Percentiles rank a stretch among this genome's conserved stretches.
Evolutionary conservation across 1,140 invertebrate species (phyloP).

Genomic region (Pogonognathellus flavescens): DNA sequence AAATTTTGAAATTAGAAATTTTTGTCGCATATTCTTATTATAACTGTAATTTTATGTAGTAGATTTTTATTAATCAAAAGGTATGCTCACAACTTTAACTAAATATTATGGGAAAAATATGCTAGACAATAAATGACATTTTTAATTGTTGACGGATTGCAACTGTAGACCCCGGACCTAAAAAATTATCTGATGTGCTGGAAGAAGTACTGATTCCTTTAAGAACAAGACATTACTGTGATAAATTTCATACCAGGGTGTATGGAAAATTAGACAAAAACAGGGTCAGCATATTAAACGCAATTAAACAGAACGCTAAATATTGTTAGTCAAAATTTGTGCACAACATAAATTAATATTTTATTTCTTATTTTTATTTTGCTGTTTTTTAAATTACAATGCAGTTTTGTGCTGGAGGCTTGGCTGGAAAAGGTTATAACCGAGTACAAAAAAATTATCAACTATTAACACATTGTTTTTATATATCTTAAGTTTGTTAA

Average conservation of each 20-base stretch:
- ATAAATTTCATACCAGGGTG: conserved; percentile 10
- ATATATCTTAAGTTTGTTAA: too few species aligned
- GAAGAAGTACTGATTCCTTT: conserved; percentile 20
- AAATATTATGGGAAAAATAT: too few species aligned
- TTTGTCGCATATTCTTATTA: too few species aligned
- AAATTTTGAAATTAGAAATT: too few species aligned
- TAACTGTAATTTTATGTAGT: too few species aligned
- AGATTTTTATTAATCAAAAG: too few species aligned
- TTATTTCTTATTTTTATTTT: not conserved
- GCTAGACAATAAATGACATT: too few species aligned
- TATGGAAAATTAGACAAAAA: conserved; percentile 7
- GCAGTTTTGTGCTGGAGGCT: conserved; percentile 29
- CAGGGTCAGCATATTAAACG: not conserved
- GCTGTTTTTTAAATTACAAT: not conserved
- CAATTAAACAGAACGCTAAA: not conserved
- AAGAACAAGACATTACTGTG: conserved; percentile 7
- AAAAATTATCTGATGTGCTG: conserved; percentile 15
- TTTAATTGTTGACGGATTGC: too few species aligned
- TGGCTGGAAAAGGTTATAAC: conserved; percentile 5
- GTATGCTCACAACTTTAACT: too few species aligned
- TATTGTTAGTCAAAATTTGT: not conserved
- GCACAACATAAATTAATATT: not conserved
- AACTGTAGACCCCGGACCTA: not conserved
- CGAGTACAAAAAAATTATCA: not conserved
- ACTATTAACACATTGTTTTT: too few species aligned